Evolutionary conservation across 2,888 invertebrate species (phyloP).

Genomic region (Idaea biselata): DNA sequence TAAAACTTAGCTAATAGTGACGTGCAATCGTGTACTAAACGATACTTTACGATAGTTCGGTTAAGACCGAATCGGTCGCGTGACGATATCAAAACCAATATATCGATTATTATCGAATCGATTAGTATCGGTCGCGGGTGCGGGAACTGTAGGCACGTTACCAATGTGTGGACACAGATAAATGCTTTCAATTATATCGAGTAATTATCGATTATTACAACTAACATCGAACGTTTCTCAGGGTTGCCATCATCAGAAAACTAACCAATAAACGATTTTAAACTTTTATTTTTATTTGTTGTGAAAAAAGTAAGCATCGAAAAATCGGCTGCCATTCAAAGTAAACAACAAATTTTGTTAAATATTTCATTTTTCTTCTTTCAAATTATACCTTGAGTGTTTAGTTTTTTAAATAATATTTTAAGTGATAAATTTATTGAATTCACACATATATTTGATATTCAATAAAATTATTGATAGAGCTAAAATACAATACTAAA

Average conservation of each 20-base stretch:
- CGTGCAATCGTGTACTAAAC: not conserved
- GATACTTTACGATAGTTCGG: not conserved
- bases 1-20: constrained; percentile 3
- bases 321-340: not conserved
- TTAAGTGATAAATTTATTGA: no score
- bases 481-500: no score
- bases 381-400: no score
- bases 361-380: no score
- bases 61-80: constrained; percentile 45
- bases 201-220: constrained; percentile 68
- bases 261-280: not conserved
- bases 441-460: no score
- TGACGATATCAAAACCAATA: constrained; percentile 54
- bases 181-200: constrained; percentile 60
- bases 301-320: not conserved
- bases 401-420: no score
- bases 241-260: constrained; percentile 20
- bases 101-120: constrained; percentile 59
- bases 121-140: constrained; percentile 59
- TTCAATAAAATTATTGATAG: no score
- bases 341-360: no score
- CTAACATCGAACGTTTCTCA: constrained; percentile 40
- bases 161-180: constrained; percentile 49
- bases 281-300: not conserved
- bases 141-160: constrained; percentile 45